Evolutionary conservation across 1,140 invertebrate genomes (phyloP), one percentile per base, ranked within the genome.

Genomic region (Brachionus angularis): DNA sequence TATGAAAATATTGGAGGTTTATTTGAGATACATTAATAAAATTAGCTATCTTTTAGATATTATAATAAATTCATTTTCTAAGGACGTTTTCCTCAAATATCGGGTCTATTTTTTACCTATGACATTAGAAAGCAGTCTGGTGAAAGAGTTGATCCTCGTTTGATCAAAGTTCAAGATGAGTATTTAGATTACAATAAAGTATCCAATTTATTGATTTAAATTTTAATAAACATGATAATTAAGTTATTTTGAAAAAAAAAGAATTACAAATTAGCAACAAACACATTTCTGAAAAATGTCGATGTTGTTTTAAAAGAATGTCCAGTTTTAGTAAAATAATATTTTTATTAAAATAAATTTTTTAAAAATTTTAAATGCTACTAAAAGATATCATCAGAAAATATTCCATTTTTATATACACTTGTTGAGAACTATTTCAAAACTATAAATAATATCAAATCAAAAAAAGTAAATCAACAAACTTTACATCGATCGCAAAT

Each of bases 1-100:
- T 67, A 67, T 67, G 62, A 67, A 46, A 16, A 21, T 0, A 67
- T 34, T 23, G 62, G 62, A 0, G 62, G 39, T 16, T 10, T 10
- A 16, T 42, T 42, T 42, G 16, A 16, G 39, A 10, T 42, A 10
- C 10, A 42, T 42, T 42, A 16, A 42, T 10, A 10, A 42, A 10
- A 16, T 10, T 10, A 10, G 10, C 16, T 42, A 42, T 10, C 39
- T 42, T 16, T 42, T 42, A 16, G 10, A 42, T 10, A 16, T 42
- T 0, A 78, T 94, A 71, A 91, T 93, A 79, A 94, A 94, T 89
- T 89, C 0, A 88, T 87, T 75, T 79, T 90, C 18, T 89, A 90
- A 78, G 89, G 89, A 7, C 79, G 89, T 31, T 91, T 91, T 79
- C 88, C 89, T 1, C 86, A 91, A 70, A 77, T 81, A 16, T 67